Conservation (phyloP, 2,888 invertebrate genomes). For the Oeneis ivallda region DNA sequence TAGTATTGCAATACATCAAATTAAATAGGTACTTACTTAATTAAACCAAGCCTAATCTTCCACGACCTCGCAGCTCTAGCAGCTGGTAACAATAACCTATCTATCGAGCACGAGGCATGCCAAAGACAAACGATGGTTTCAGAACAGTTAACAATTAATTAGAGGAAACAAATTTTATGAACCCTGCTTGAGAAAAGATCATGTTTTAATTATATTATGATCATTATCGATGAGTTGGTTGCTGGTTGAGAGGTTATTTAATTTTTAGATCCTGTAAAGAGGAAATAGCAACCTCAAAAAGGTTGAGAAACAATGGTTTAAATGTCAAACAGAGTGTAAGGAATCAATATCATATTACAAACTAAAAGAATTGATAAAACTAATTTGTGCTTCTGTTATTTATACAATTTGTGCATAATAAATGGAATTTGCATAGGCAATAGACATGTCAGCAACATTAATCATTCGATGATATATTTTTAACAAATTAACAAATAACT, state of each 20-base stretch:
- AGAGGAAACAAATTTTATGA: no score
- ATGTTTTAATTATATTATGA: no score
- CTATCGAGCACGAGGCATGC: no score
- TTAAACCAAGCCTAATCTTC: no score
- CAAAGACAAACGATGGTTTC: no score
- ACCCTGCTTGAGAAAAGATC: no score
- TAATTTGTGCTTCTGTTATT: slow-evolving; percentile 37
- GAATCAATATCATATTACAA: slow-evolving; percentile 35
- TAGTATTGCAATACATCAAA: neutral
- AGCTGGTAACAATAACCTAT: no score
- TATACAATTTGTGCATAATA: slow-evolving; percentile 44
- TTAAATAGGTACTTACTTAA: neutral
- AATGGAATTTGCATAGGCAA: slow-evolving; percentile 33
- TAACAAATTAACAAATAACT: slow-evolving; percentile 35
- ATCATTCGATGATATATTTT: slow-evolving; percentile 30
- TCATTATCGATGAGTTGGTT: no score
- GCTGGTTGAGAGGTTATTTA: no score
- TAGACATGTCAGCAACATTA: slow-evolving; percentile 29
- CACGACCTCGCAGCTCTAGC: neutral
- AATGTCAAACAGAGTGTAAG: neutral
- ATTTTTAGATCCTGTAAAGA: no score
- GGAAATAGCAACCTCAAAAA: neutral
- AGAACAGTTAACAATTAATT: no score
- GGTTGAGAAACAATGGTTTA: slow-evolving; percentile 14
- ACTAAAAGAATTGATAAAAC: slow-evolving; percentile 35